Evolutionary conservation across 2,888 invertebrate genomes (phyloP), one percentile per base, ranked within the genome.

Genomic region (Gryllus longicercus): DNA sequence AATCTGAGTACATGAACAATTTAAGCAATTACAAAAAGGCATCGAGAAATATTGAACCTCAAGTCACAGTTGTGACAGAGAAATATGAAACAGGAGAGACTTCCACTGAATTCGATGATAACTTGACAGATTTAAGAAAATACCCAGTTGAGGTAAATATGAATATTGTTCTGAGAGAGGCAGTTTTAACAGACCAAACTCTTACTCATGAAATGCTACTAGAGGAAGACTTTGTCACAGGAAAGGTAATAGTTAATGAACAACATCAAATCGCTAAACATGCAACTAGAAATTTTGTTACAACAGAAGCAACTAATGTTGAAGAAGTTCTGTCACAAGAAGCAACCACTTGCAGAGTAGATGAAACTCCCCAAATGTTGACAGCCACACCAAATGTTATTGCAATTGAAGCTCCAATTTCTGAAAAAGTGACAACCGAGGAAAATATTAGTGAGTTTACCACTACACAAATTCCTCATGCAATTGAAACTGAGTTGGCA

Each of bases 381-480:
- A 87, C 83, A 82, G 90, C 90, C 11, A 85, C 86, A 5, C 80
- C 89, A 63, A 88, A 89, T 82, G 85, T 91, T 18, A 84, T 85
- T 63, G 87, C 89, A 23, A 88, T 88, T 81, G 87, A 81, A 76
- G 82, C 79, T 18, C 81, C 81, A n/a, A 50, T 80, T 16, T 78
- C 77, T 51, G 78, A 81, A 51, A 75, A 80, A 77, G 51, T 63
- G 38, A n/a, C 79, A 25, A n/a, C 79, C 18, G 77, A 82, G 74
- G 74, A 82, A 50, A 79, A 12, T 77, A 38, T 25, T n/a, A 76
- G 51, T 76, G 74, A 77, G 51, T 75, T 82, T 74, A 38, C 21
- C 18, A 38, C 49, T 77, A 18, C 74, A 18, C 74, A 74, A 18
- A 18, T 74, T 74, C 18, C 18, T 16, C 79, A 80, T 21, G 78